A percentile compares a stretch with the other conserved stretches of the same genome.
These are phyloP conservation scores for Erethizon dorsatum DNA, from an alignment of 2,797 vertebrate genomes.

Conservation along the genomic window DNA sequence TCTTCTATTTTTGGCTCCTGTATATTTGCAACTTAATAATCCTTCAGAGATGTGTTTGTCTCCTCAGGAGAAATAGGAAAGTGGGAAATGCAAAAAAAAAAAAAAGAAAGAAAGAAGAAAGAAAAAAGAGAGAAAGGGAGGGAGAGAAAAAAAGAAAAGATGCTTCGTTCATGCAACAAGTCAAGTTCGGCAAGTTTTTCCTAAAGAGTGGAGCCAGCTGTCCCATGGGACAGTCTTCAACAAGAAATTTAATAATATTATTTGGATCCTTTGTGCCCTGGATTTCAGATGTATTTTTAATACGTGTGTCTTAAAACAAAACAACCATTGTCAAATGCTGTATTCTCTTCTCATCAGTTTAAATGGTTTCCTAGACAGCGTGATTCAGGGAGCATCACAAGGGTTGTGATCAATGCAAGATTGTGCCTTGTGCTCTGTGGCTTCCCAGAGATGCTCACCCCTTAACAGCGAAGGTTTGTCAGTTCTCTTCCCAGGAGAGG, in stretches of 20 bases:
- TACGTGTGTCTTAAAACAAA: conserved; percentile 86
- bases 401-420: conserved; percentile 79
- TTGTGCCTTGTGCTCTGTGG: conserved; percentile 57
- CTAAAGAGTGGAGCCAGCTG: conserved; percentile 69
- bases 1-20: conserved; percentile 88
- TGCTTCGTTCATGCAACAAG: conserved; percentile 77
- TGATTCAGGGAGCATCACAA: conserved; percentile 66
- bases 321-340: conserved; percentile 82
- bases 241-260: conserved; percentile 85
- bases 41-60: conserved; percentile 84
- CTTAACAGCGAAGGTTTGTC: conserved; percentile 75
- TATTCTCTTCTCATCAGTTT: conserved; percentile 55
- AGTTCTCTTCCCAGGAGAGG: conserved; percentile 72
- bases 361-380: conserved; percentile 80
- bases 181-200: conserved; percentile 72
- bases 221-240: conserved; percentile 80
- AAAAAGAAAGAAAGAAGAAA: not conserved
- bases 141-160: not conserved
- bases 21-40: conserved; percentile 88
- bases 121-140: not conserved
- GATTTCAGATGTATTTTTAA: conserved; percentile 89
- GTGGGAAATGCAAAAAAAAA: conserved; percentile 69
- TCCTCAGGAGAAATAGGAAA: conserved; percentile 83
- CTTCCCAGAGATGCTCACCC: conserved; percentile 78
- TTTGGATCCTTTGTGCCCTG: conserved; percentile 84